Conservation (phyloP, 2,113 vertebrate species). For the Eptesicus fuscus region DNA sequence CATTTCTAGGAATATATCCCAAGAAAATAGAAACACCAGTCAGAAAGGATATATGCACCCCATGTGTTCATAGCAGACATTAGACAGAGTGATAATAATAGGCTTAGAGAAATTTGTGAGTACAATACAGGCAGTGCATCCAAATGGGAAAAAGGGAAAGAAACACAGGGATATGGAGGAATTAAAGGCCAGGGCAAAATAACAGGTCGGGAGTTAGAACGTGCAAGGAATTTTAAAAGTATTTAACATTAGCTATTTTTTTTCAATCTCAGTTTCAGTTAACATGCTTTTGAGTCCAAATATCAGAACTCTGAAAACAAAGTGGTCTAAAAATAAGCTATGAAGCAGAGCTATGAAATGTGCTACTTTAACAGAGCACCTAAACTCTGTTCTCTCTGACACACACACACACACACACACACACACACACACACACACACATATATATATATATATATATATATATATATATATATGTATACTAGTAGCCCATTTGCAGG, state of each 20-base stretch:
- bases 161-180: background rate
- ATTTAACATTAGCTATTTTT: background rate
- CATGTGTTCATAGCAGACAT: background rate
- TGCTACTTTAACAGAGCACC: background rate
- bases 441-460: no score
- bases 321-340: background rate
- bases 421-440: no score
- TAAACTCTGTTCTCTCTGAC: background rate
- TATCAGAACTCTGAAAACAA: background rate
- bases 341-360: background rate
- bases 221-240: no score
- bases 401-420: no score
- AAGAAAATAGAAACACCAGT: no score
- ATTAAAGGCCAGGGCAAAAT: background rate
- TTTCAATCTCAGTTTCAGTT: background rate
- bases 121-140: rapidly evolving
- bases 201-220: background rate
- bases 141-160: background rate
- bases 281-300: background rate
- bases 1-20: no score
- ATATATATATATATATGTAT: no score
- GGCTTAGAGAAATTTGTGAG: background rate
- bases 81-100: background rate
- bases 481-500: no score
- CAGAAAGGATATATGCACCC: no score